Evolutionary conservation across 2,113 vertebrate genomes (phyloP), one percentile per base, ranked within the genome.

Genomic region (Talpa occidentalis): DNA sequence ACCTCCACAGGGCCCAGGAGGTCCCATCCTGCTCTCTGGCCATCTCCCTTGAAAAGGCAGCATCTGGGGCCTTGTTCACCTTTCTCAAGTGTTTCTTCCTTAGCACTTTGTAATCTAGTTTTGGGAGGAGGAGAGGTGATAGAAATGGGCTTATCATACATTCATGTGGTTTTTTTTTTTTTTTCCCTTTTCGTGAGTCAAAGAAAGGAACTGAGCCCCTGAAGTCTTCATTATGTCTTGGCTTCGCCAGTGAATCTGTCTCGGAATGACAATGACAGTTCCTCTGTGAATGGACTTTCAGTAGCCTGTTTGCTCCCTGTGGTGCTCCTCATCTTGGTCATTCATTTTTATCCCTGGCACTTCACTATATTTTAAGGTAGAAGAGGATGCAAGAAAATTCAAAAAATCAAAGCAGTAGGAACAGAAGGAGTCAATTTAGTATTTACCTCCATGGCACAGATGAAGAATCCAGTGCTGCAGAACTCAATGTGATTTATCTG

Each of bases 121-220:
- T 89, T n/a, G 14, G 52, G 40, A 91, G 32, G 69, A 83, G 69
- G 32, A 69, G 85, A 92, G 44, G n/a, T 72, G n/a, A 47, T 52
- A 95, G 83, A 93, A 91, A 56, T 77, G 47, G 74, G 14, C 56
- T 88, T 21, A 60, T 76, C 52, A 77, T 56, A 96, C 21, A 52
- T n/a, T 37, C 32, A 26, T 52, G 49, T 6, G 49, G 16, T 52
- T 52, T 81, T 81, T 64, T 40, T 32, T 30, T 37, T 70, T 9
- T 40, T 37, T 70, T 9, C 26, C 37, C 32, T 15, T 19, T 1
- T 26, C 28, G 40, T 67, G 9, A 94, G 54, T 88, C 85, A 83
- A 40, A 82, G 90, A 95, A 96, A 93, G 28, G 26, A 44, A 91
- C 11, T 72, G 30, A 37, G 60, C 74, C 40, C 35, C 73, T 47